Evolutionary conservation across 2,888 invertebrate genomes (phyloP).

Genomic region (Timema cristinae): DNA sequence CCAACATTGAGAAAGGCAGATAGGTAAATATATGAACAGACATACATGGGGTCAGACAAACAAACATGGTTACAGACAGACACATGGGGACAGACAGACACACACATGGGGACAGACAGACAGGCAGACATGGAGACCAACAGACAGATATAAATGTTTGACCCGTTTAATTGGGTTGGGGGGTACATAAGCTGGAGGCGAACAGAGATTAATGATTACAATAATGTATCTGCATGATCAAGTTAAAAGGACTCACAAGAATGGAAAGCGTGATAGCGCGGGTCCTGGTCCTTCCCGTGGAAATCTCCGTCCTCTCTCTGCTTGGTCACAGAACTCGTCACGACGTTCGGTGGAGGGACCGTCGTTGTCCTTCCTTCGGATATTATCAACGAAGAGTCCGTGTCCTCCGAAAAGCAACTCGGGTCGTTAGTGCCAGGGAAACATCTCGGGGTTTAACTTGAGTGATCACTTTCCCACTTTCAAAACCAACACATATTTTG

Average conservation of each 20-base stretch:
- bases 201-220: too few species aligned
- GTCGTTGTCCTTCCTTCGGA: slow-evolving; percentile 13
- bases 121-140: too few species aligned
- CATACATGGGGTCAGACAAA: too few species aligned
- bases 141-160: too few species aligned
- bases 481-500: slow-evolving; percentile 22
- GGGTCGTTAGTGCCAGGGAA: slow-evolving; percentile 31
- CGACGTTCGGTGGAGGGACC: slow-evolving; percentile 3
- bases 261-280: slow-evolving; percentile 40
- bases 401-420: slow-evolving; percentile 15
- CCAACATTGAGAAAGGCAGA: too few species aligned
- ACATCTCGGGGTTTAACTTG: slow-evolving; percentile 26
- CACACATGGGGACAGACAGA: too few species aligned
- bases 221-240: too few species aligned
- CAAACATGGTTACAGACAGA: too few species aligned
- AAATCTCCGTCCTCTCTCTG: slow-evolving; percentile 34
- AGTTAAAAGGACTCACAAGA: slow-evolving; percentile 43
- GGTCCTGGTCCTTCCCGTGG: slow-evolving; percentile 38
- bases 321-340: neutral
- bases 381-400: slow-evolving; percentile 13
- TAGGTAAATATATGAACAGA: too few species aligned
- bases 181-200: too few species aligned
- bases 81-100: too few species aligned
- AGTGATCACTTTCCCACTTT: slow-evolving; percentile 13
- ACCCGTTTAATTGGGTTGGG: too few species aligned